phyloP scores from a whole-genome alignment of 2,113 vertebrate genomes.

The Nerophis lumbriciformis region DNA sequence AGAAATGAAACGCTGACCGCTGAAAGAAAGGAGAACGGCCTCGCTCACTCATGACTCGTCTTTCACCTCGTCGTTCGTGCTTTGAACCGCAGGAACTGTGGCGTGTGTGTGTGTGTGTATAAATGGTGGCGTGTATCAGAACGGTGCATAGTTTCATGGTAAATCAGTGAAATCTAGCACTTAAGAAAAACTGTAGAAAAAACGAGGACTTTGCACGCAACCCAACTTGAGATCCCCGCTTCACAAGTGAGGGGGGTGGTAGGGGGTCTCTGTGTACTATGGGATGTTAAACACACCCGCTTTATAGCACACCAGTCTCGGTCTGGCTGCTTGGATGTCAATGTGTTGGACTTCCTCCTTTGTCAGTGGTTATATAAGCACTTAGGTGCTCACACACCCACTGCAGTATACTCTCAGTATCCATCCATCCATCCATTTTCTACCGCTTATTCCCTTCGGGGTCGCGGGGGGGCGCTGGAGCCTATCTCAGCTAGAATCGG shows the following conservation, averaged over 20 bases:
- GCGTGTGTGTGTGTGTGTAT: slow-evolving; percentile 5
- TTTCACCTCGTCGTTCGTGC: slow-evolving; percentile 21
- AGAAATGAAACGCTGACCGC: slow-evolving; percentile 1
- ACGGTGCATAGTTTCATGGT: slow-evolving; percentile 15
- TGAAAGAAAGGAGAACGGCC: neutral
- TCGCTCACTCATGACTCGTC: slow-evolving; percentile 19
- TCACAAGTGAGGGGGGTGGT: neutral
- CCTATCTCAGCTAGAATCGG: no score
- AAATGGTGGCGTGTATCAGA: slow-evolving; percentile 4
- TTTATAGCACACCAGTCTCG: slow-evolving; percentile 11
- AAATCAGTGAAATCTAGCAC: slow-evolving; percentile 33
- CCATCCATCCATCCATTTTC: no score
- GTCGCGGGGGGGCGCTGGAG: no score
- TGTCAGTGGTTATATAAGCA: slow-evolving; percentile 39
- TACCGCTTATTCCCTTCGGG: no score
- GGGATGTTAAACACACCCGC: slow-evolving; percentile 25
- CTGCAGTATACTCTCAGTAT: no score
- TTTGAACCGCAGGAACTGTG: slow-evolving; percentile 34
- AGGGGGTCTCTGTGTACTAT: neutral
- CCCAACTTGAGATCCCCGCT: slow-evolving; percentile 35
- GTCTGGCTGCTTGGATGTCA: slow-evolving; percentile 21
- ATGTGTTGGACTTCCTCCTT: slow-evolving; percentile 19
- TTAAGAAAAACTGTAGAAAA: slow-evolving; percentile 25
- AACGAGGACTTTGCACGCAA: slow-evolving; percentile 51
- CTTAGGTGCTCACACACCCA: slow-evolving; percentile 10